phyloP scores from a whole-genome alignment of 2,888 invertebrate genomes.

The Mesoligia furuncula region DNA sequence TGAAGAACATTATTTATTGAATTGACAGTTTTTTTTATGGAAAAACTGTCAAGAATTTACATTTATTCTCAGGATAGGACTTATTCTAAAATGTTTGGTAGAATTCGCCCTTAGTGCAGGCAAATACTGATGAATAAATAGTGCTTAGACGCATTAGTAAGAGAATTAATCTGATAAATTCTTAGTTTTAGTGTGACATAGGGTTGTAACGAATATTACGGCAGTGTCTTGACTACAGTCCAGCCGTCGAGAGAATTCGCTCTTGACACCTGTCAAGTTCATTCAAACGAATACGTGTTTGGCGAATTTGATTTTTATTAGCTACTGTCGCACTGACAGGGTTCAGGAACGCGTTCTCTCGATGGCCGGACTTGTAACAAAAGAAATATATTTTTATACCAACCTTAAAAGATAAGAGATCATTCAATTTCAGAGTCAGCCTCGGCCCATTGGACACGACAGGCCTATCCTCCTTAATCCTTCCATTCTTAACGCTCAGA shows the following conservation, averaged over 20 bases:
- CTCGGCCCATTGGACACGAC: constrained; percentile 82
- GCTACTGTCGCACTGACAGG: too few species aligned
- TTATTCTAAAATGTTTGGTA: too few species aligned
- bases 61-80: too few species aligned
- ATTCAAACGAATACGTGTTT: too few species aligned
- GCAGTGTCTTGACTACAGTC: neutral
- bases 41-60: too few species aligned
- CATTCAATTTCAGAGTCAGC: constrained; percentile 85
- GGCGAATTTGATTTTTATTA: too few species aligned
- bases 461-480: constrained; percentile 79
- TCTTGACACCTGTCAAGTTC: too few species aligned
- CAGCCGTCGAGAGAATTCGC: too few species aligned
- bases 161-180: neutral
- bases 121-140: neutral
- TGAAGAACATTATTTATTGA: neutral
- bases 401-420: constrained; percentile 88
- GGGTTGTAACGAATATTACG: neutral
- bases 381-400: constrained; percentile 43
- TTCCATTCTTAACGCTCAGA: constrained; percentile 79
- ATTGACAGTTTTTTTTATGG: too few species aligned
- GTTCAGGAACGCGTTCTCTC: too few species aligned
- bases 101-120: neutral
- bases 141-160: neutral
- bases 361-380: too few species aligned
- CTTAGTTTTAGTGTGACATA: neutral